phyloP scores from a whole-genome alignment of 2,888 invertebrate genomes.

The Marasmarcha lunaedactyla region DNA sequence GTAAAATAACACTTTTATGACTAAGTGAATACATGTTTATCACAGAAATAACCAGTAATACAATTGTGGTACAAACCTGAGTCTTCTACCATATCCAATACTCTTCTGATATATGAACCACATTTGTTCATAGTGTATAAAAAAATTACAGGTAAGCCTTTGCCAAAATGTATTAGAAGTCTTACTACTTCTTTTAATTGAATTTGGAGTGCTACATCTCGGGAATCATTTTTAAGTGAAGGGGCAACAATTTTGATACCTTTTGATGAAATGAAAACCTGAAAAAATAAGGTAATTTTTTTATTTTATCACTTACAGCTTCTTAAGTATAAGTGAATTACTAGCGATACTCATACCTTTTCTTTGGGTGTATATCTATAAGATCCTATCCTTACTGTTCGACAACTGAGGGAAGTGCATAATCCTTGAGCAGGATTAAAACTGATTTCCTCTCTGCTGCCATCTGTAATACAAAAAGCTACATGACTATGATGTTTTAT shows the following conservation, averaged over 20 bases:
- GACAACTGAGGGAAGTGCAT: slow-evolving; percentile 74
- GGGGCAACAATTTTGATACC: slow-evolving; percentile 74
- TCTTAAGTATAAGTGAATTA: neutral
- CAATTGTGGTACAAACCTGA: slow-evolving; percentile 40
- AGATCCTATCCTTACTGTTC: slow-evolving; percentile 87
- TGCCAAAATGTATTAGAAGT: slow-evolving; percentile 83
- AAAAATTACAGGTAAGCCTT: slow-evolving; percentile 82
- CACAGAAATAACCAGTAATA: no score
- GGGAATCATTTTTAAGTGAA: slow-evolving; percentile 62
- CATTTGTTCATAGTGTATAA: slow-evolving; percentile 79
- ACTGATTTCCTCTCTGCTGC: slow-evolving; percentile 62
- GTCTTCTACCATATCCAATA: slow-evolving; percentile 76
- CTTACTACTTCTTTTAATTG: slow-evolving; percentile 78
- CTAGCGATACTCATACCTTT: slow-evolving; percentile 56
- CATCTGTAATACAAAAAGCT: slow-evolving; percentile 50
- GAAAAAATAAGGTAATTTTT: slow-evolving; percentile 18
- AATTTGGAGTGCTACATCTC: slow-evolving; percentile 74
- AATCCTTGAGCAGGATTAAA: slow-evolving; percentile 50
- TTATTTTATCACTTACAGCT: slow-evolving; percentile 1
- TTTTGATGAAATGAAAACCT: slow-evolving; percentile 70
- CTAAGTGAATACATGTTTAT: neutral
- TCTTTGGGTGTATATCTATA: slow-evolving; percentile 83
- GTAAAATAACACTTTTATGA: slow-evolving; percentile 16
- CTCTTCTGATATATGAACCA: slow-evolving; percentile 76
- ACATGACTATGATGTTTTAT: no score